phyloP scores from a whole-genome alignment of 2,888 invertebrate species.

The Zele albiditarsus region DNA sequence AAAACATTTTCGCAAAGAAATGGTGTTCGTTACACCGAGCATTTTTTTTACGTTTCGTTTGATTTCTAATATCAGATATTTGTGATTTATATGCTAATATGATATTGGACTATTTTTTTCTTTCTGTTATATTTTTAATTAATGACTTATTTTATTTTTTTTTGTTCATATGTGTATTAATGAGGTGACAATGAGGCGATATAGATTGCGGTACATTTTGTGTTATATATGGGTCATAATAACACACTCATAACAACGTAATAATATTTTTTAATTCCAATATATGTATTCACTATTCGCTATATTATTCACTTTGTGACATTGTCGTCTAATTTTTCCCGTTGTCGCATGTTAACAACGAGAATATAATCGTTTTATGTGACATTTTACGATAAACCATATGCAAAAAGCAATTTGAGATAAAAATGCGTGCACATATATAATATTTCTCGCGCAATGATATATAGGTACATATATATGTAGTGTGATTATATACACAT shows the following conservation, averaged over 20 bases:
- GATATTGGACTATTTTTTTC: background rate
- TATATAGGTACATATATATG: no score
- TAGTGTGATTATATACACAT: no score
- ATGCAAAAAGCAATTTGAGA: no score
- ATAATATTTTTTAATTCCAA: background rate
- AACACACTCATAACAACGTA: background rate
- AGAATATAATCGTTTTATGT: background rate
- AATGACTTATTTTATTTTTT: background rate
- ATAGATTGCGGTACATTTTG: background rate
- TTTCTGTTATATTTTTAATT: background rate
- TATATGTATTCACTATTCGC: background rate
- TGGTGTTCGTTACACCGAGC: conserved; percentile 55
- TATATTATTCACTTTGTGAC: background rate
- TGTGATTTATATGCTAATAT: background rate
- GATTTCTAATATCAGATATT: background rate
- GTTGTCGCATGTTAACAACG: background rate
- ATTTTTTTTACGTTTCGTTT: conserved; percentile 36
- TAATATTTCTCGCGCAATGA: no score
- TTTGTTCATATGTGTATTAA: background rate
- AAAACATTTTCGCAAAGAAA: conserved; percentile 63
- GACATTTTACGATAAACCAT: background rate
- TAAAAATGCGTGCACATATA: no score
- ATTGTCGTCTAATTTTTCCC: background rate
- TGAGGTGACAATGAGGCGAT: background rate
- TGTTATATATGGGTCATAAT: background rate